Conservation (phyloP, 2,113 vertebrate species). For the Rhabdomys dilectus region DNA sequence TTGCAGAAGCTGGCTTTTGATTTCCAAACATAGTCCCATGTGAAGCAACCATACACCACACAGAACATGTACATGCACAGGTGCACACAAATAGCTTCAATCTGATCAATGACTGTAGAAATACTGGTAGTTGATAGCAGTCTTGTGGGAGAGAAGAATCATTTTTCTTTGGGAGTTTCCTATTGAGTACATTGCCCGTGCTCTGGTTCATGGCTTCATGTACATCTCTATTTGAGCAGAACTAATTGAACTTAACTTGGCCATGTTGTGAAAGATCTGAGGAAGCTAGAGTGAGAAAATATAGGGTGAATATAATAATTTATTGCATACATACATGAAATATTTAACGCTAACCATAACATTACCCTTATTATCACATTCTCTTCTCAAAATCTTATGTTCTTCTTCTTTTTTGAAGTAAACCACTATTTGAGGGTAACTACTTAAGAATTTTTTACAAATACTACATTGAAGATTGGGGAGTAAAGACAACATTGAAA, state of each 20-base stretch:
- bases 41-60: not conserved
- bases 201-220: not conserved
- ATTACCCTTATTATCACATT: not conserved
- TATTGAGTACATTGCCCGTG: not conserved
- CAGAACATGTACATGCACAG: not conserved
- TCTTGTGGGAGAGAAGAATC: not conserved
- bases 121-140: not conserved
- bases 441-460: not conserved
- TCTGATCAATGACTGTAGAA: not conserved
- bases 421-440: not conserved
- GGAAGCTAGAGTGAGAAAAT: not conserved
- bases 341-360: not conserved
- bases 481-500: not conserved
- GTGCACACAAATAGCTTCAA: no score
- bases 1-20: not conserved
- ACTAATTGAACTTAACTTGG: not conserved
- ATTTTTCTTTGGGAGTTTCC: not conserved
- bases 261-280: fast-evolving
- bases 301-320: not conserved
- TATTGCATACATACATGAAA: not conserved
- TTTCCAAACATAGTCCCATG: no score
- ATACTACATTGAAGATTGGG: not conserved
- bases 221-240: not conserved
- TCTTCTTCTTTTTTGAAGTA: not conserved
- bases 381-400: not conserved